Conservation (phyloP, 2,797 vertebrate species). For the Erpetoichthys calabaricus region DNA sequence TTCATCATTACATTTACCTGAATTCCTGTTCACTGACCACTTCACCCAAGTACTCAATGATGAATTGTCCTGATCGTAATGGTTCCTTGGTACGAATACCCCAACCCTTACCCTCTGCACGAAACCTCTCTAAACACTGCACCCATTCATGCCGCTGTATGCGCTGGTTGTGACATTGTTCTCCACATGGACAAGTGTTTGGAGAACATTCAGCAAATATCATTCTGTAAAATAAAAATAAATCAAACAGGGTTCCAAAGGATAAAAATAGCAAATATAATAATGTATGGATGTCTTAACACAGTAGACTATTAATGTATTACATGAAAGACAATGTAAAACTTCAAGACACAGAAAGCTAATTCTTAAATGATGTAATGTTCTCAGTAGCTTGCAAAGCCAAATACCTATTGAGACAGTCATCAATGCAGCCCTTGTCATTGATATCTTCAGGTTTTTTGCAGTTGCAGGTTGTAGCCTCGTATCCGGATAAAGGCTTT, state of each 20-base stretch:
- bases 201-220: constrained; percentile 93
- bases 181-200: constrained; percentile 79
- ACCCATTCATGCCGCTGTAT: constrained; percentile 97
- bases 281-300: too few species aligned
- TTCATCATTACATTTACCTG: constrained; percentile 47
- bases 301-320: too few species aligned
- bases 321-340: too few species aligned
- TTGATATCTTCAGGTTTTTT: constrained; percentile 48
- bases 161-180: constrained; percentile 85
- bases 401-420: constrained; percentile 85
- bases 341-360: not conserved
- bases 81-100: constrained; percentile 91
- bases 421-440: constrained; percentile 82
- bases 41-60: constrained; percentile 95
- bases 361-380: not conserved
- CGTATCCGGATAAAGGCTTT: constrained; percentile 92
- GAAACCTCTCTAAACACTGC: constrained; percentile 88
- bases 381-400: not conserved
- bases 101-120: constrained; percentile 94
- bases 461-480: constrained; percentile 90
- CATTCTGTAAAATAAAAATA: constrained; percentile 54
- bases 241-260: too few species aligned
- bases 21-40: constrained; percentile 96
- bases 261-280: too few species aligned
- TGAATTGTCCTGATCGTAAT: constrained; percentile 85